Base-by-base conservation (phyloP, 2,888 invertebrate genomes). In the Furcula furcula region DNA sequence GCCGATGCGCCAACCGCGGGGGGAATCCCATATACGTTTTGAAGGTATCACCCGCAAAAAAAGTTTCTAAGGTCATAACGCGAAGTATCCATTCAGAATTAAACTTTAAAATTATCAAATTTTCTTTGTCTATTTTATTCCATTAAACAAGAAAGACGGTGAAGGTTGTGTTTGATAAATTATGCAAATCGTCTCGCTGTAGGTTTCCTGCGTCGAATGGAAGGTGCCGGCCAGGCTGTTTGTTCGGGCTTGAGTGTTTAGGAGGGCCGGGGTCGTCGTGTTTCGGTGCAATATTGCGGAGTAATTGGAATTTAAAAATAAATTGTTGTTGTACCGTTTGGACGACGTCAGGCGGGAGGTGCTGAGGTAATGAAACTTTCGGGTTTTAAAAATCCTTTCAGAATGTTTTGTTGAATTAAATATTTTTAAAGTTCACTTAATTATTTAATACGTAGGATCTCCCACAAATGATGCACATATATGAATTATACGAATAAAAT, bases 171-270 rank as follows among this genome's bases (percentile, higher is more conserved):
- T 50, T 43, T 46, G 30, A 35, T 55, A 36, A 51, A 55, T 47
- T 55, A 59, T 59, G 54, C 29, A 56, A 48, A 53, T 56, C 38
- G 34, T 33, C 22, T 10, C 3, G 30, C 36, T 38, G 31, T 26
- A 35, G 9, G 19, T 19, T 6, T 6, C 16, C 16, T 29, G 37
- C 39, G 36, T 20, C 41, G 42, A 46, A 54, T 49, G 34, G 35
- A 49, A 42, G 20, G 21, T 18, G 32, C 28, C 29, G 25, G 32
- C 32, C 27, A 25, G 7, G 16, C 19, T 55, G 53, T 55, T 59
- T 55, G 42, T 41, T 55, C 37, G 39, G 60, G 57, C 40, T 29
- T 11, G 37, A 52, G 55, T 58, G 39, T 46, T 58, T 54, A 58
- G 51, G 42, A 20, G 10, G 4, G 5, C 7, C 10, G 11, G 4